Percentiles rank a stretch among this genome's conserved stretches.
These are phyloP conservation scores for Andrena trimmerana DNA, from an alignment of 2,888 invertebrate species.

Conservation along the genomic window DNA sequence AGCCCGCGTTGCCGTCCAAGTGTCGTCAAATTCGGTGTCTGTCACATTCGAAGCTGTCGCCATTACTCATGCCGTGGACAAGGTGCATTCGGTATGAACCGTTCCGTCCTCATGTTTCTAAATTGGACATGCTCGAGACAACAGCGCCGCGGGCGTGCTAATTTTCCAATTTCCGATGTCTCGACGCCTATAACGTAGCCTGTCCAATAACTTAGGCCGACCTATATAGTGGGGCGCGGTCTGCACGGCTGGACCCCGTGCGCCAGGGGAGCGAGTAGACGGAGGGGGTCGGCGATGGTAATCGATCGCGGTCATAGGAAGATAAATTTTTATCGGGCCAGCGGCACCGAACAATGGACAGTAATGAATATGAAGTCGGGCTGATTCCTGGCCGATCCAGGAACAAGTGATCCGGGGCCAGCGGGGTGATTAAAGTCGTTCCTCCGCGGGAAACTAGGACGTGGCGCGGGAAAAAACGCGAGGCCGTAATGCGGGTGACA, in stretches of 20 bases:
- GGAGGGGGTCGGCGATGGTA: background rate
- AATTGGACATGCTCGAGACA: conserved; percentile 62
- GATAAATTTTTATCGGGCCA: conserved; percentile 56
- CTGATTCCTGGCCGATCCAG: conserved; percentile 27
- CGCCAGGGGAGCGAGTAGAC: conserved; percentile 9
- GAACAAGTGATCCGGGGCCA: conserved; percentile 9
- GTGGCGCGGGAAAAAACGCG: background rate
- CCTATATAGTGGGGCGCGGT: conserved; percentile 16
- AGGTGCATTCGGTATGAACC: conserved; percentile 54
- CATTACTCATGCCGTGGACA: conserved; percentile 63
- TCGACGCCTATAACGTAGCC: conserved; percentile 49
- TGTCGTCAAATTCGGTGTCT: conserved; percentile 47
- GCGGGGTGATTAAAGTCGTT: conserved; percentile 42
- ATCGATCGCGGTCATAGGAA: conserved; percentile 46
- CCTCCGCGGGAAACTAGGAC: conserved; percentile 19
- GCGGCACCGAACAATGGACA: conserved; percentile 47
- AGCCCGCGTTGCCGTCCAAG: conserved; percentile 20
- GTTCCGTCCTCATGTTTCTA: conserved; percentile 57
- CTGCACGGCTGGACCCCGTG: background rate
- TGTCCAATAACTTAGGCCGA: conserved; percentile 49
- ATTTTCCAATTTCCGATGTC: conserved; percentile 69
- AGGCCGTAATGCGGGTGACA: conserved; percentile 26
- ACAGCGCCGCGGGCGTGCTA: conserved; percentile 49
- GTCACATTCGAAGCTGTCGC: conserved; percentile 42
- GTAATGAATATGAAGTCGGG: conserved; percentile 60